Conservation (phyloP, 2,113 vertebrate species). For the Spea bombifrons region DNA sequence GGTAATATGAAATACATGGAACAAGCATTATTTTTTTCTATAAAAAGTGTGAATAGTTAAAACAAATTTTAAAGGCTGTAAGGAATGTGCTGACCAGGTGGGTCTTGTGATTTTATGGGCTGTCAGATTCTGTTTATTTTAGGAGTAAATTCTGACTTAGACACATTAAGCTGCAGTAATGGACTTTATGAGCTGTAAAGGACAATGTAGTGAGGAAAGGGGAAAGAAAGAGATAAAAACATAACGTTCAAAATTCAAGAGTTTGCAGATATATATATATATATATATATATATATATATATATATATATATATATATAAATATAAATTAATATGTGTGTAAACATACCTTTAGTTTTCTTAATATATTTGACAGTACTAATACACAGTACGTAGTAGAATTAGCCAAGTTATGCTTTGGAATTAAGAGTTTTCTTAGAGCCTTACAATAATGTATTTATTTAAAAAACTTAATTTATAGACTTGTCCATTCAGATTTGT, state of each 20-base stretch:
- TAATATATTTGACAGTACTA: no score
- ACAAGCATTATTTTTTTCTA: neutral
- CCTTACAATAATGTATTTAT: no score
- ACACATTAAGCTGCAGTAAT: conserved; percentile 7
- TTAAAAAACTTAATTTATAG: no score
- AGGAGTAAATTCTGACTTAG: neutral
- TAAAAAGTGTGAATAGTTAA: neutral
- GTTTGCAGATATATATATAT: neutral
- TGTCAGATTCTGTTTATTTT: conserved; percentile 11
- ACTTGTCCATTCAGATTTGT: no score
- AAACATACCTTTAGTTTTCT: no score
- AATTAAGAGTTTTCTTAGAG: no score
- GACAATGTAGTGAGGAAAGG: conserved; percentile 5
- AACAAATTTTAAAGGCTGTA: neutral
- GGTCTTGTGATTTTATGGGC: neutral
- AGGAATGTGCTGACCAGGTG: neutral
- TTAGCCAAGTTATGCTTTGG: no score
- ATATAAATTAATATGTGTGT: neutral
- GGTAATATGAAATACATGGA: neutral
- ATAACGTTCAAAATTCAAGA: neutral
- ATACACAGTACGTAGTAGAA: no score
- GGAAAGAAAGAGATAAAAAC: neutral
- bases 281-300: neutral
- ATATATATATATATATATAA: neutral
- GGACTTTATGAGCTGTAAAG: conserved; percentile 25